phyloP scores from a whole-genome alignment of 2,797 vertebrate genomes.

The Acanthurus leucopareius region DNA sequence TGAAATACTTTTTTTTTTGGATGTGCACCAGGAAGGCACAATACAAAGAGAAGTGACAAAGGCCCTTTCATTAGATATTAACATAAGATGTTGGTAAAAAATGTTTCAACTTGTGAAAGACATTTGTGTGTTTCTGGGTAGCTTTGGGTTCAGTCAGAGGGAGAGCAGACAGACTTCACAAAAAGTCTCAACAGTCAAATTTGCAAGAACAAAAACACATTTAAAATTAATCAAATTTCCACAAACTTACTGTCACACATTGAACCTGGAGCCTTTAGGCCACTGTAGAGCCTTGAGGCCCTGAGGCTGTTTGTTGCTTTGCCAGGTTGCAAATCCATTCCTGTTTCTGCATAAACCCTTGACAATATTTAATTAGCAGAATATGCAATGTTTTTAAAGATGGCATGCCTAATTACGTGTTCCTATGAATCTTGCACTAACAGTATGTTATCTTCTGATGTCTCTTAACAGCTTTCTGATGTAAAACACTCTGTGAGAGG shows the following conservation, averaged over 20 bases:
- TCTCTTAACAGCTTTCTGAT: slow-evolving; percentile 9
- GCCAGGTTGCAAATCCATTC: neutral
- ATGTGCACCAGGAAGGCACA: neutral
- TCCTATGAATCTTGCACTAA: neutral
- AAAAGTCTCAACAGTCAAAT: neutral
- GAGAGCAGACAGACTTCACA: neutral
- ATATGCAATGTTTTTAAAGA: slow-evolving; percentile 2
- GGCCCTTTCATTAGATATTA: too few species aligned
- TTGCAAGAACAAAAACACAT: neutral
- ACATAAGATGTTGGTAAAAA: neutral
- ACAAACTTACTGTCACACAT: neutral
- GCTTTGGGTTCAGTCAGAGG: too few species aligned
- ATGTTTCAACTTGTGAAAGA: too few species aligned
- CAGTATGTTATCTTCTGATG: neutral
- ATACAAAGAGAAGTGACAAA: neutral
- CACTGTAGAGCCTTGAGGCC: neutral
- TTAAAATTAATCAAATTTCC: neutral
- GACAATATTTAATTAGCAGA: slow-evolving; percentile 5
- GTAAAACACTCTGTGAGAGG: neutral
- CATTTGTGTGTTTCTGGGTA: neutral
- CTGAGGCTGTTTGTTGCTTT: neutral
- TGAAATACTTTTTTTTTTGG: neutral
- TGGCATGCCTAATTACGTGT: neutral
- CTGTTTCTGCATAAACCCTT: neutral
- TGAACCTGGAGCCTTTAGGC: neutral